phyloP scores from a whole-genome alignment of 2,888 invertebrate species.

The Myopa tessellatipennis region DNA sequence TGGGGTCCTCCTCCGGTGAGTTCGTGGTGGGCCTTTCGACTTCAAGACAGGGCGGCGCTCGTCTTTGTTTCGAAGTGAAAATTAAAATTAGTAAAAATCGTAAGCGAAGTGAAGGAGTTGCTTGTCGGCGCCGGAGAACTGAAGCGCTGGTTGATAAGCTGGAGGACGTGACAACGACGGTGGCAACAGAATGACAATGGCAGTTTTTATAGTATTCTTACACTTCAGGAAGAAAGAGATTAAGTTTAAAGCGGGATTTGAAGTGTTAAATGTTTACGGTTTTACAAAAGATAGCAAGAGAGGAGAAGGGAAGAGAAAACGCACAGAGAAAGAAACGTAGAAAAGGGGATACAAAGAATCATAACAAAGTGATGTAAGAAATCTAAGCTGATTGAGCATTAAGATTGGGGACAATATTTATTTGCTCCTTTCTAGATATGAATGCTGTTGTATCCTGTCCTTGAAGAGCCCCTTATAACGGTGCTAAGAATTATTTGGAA shows the following conservation, averaged over 20 bases:
- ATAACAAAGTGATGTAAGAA: no score
- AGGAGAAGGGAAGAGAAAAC: background rate
- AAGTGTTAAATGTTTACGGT: slow-evolving; percentile 45
- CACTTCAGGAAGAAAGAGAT: slow-evolving; percentile 41
- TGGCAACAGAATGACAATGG: slow-evolving; percentile 26
- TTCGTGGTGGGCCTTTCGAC: background rate
- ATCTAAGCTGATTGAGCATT: no score
- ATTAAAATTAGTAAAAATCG: slow-evolving; percentile 65
- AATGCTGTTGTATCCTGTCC: no score
- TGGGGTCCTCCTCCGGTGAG: slow-evolving; percentile 28
- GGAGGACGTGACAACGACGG: slow-evolving; percentile 18
- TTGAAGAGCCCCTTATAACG: no score
- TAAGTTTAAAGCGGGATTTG: slow-evolving; percentile 44
- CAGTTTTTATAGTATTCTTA: slow-evolving; percentile 40
- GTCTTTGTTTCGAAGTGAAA: slow-evolving; percentile 55
- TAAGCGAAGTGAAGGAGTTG: slow-evolving; percentile 41
- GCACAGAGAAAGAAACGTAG: background rate
- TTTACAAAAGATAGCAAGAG: slow-evolving; percentile 1
- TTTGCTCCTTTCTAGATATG: no score
- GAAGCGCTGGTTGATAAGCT: slow-evolving; percentile 18
- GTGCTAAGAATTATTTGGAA: no score
- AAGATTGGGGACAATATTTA: no score
- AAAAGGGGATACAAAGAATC: background rate
- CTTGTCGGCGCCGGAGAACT: background rate
- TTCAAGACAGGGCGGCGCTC: slow-evolving; percentile 25